Conservation (phyloP, 2,797 vertebrate genomes). For the Agapornis canus region DNA sequence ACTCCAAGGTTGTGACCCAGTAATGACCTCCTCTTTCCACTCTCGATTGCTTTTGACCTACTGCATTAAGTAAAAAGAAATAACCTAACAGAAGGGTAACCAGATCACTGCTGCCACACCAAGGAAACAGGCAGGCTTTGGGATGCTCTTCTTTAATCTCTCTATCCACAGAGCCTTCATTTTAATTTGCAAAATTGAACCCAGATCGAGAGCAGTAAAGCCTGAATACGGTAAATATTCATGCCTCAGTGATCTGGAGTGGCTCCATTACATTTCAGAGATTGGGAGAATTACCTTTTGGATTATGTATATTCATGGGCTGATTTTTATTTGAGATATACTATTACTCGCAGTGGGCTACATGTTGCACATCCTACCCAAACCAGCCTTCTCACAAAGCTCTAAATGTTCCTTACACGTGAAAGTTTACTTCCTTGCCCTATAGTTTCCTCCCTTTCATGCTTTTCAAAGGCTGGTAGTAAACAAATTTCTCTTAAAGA, state of each 20-base stretch:
- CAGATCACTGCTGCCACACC: constrained; percentile 71
- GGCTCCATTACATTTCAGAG: constrained; percentile 80
- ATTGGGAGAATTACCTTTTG: constrained; percentile 84
- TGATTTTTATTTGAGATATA: constrained; percentile 83
- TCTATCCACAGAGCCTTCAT: constrained; percentile 81
- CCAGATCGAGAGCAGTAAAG: constrained; percentile 83
- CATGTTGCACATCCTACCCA: constrained; percentile 71
- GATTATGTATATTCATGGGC: constrained; percentile 83
- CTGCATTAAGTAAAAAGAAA: constrained; percentile 66
- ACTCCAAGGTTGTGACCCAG: constrained; percentile 64
- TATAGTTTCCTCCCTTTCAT: constrained; percentile 58
- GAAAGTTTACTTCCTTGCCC: constrained; percentile 72
- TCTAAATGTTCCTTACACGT: constrained; percentile 57
- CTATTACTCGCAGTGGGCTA: constrained; percentile 73
- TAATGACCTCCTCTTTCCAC: constrained; percentile 52
- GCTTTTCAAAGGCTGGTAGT: constrained; percentile 67
- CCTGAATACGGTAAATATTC: constrained; percentile 83
- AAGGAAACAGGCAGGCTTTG: constrained; percentile 73
- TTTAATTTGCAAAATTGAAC: constrained; percentile 88
- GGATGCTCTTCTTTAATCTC: constrained; percentile 82
- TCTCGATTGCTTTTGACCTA: constrained; percentile 69
- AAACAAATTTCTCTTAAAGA: constrained; percentile 69
- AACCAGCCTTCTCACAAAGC: constrained; percentile 76
- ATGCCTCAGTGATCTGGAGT: constrained; percentile 81
- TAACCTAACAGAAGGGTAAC: constrained; percentile 71